phyloP scores from a whole-genome alignment of 2,797 vertebrate species.

The Australoheros facetus region DNA sequence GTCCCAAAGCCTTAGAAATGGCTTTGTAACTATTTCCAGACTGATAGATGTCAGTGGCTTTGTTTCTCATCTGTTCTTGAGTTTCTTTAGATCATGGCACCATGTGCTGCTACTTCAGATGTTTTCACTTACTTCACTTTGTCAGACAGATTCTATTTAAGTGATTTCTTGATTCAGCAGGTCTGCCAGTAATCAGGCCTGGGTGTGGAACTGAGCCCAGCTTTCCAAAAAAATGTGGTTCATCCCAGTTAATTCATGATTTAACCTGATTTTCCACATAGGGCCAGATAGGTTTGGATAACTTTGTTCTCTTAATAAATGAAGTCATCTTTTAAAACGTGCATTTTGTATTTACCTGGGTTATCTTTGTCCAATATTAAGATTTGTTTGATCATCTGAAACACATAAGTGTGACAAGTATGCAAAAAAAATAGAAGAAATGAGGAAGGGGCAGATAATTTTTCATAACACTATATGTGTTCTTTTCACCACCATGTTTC shows the following conservation, averaged over 20 bases:
- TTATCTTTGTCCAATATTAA: not conserved
- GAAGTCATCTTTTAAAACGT: not conserved
- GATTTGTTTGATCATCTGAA: not conserved
- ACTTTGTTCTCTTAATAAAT: not conserved
- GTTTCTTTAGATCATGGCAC: not conserved
- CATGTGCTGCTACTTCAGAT: not conserved
- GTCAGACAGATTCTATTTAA: not conserved
- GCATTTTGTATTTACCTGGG: not conserved
- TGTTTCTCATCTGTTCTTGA: not conserved
- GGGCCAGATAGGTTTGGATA: not conserved
- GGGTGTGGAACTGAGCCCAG: not conserved
- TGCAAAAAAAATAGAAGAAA: no score
- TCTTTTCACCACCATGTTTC: not conserved
- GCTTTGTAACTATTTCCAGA: not conserved
- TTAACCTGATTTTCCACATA: not conserved
- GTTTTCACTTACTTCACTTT: not conserved
- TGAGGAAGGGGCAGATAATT: not conserved
- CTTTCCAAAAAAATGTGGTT: not conserved
- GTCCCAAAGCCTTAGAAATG: not conserved
- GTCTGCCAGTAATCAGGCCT: not conserved
- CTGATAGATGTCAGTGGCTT: not conserved
- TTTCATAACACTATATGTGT: not conserved
- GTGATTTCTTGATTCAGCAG: not conserved
- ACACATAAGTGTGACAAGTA: not conserved
- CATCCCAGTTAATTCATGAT: rapidly evolving